Conservation (phyloP, 2,797 vertebrate species). For the Sebastes taczanowskii region DNA sequence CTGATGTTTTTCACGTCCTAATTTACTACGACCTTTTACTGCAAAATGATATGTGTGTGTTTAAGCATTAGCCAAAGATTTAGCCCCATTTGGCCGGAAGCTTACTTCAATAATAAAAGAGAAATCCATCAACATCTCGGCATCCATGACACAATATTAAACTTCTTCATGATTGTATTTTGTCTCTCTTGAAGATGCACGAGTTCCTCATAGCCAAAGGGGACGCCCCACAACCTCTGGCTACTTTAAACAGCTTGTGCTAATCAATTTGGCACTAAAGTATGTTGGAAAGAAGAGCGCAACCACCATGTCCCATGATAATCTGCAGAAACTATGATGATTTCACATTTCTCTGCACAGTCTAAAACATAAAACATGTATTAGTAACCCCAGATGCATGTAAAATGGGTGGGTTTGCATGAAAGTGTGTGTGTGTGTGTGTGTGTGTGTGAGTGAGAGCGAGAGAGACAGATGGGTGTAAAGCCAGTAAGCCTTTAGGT, state of each 20-base stretch:
- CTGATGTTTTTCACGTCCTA: slow-evolving; percentile 27
- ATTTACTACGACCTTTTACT: not conserved
- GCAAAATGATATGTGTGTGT: not conserved
- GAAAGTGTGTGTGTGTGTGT: not conserved
- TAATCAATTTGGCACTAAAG: not conserved
- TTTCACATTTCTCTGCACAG: not conserved
- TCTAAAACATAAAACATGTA: not conserved
- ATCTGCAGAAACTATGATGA: not conserved
- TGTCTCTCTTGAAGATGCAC: not conserved
- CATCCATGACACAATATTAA: not conserved
- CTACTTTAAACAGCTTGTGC: not conserved
- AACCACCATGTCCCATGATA: slow-evolving; percentile 5
- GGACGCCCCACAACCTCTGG: not conserved
- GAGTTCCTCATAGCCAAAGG: not conserved
- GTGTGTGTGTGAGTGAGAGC: not conserved
- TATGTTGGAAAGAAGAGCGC: not conserved
- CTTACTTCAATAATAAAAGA: not conserved
- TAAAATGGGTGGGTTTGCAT: not conserved
- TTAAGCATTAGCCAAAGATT: not conserved
- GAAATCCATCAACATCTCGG: not conserved
- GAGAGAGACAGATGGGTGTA: slow-evolving; percentile 54
- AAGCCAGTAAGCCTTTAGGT: slow-evolving; percentile 72
- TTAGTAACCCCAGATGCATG: not conserved
- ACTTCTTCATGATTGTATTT: not conserved
- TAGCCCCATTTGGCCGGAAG: not conserved